phyloP scores from a whole-genome alignment of 1,140 invertebrate genomes.

The Temnothorax nylanderi region DNA sequence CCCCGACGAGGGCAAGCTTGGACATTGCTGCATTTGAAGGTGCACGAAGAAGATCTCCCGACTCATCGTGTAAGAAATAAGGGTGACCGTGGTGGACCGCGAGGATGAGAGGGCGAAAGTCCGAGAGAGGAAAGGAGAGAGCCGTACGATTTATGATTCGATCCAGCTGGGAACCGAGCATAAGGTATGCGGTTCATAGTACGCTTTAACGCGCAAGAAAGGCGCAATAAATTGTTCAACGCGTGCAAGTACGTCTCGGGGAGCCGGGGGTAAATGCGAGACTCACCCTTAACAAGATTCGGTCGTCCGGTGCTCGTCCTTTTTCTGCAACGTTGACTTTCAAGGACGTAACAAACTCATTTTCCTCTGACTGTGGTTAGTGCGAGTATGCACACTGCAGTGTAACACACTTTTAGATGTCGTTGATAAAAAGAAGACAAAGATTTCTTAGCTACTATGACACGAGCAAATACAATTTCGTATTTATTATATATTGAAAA shows the following conservation, averaged over 20 bases:
- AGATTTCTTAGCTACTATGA: background rate
- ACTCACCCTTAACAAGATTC: slow-evolving; percentile 69
- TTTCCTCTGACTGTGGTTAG: background rate
- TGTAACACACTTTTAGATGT: background rate
- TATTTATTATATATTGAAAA: background rate
- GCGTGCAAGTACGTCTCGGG: slow-evolving; percentile 69
- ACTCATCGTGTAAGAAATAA: slow-evolving; percentile 63
- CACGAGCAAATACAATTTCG: background rate
- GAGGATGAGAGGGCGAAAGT: slow-evolving; percentile 25
- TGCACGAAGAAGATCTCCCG: slow-evolving; percentile 46
- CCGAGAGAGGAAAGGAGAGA: slow-evolving; percentile 38
- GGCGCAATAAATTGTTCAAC: slow-evolving; percentile 79
- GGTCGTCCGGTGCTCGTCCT: background rate
- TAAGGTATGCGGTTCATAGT: slow-evolving; percentile 79
- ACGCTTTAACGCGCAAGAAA: slow-evolving; percentile 80
- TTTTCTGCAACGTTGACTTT: background rate
- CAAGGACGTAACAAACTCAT: slow-evolving; percentile 59
- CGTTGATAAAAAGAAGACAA: background rate
- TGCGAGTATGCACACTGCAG: background rate
- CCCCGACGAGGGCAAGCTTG: background rate
- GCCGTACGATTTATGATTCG: slow-evolving; percentile 78
- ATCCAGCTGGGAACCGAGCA: slow-evolving; percentile 70
- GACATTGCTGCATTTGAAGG: slow-evolving; percentile 42
- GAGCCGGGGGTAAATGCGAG: slow-evolving; percentile 25
- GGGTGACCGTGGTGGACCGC: slow-evolving; percentile 41